These are phyloP conservation scores for Hemiprocne comata DNA, from an alignment of 2,113 vertebrate genomes.

Conservation along the genomic window DNA sequence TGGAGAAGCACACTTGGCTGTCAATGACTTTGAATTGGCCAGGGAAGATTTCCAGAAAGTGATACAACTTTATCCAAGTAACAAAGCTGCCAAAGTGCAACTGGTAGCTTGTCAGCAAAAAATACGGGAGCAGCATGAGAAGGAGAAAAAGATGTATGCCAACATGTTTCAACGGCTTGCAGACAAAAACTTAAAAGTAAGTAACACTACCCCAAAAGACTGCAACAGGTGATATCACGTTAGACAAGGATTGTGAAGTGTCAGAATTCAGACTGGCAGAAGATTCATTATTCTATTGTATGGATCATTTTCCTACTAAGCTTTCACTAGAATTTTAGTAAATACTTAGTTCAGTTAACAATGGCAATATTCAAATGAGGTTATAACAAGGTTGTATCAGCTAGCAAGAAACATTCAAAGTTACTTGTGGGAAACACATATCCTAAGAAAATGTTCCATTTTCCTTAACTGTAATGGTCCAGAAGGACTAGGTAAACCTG, in stretches of 20 bases:
- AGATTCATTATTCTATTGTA: neutral
- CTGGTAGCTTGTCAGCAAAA: slow-evolving; percentile 88
- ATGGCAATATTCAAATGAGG: neutral
- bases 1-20: slow-evolving; percentile 87
- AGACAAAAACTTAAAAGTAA: slow-evolving; percentile 89
- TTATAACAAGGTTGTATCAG: neutral
- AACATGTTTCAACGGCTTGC: slow-evolving; percentile 98
- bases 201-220: neutral
- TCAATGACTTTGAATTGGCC: slow-evolving; percentile 93
- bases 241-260: neutral
- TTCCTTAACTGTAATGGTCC: neutral
- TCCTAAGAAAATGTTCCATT: neutral
- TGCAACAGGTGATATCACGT: neutral
- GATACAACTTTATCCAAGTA: slow-evolving; percentile 90
- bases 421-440: neutral
- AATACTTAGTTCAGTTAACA: neutral
- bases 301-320: neutral
- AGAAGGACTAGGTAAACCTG: neutral
- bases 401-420: neutral
- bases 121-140: slow-evolving; percentile 90
- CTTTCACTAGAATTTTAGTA: neutral
- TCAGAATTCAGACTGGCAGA: neutral
- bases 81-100: slow-evolving; percentile 93
- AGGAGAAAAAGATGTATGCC: slow-evolving; percentile 94
- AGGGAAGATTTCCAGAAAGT: slow-evolving; percentile 90